phyloP scores from a whole-genome alignment of 1,140 invertebrate species.

The Tetragnatha versicolor region DNA sequence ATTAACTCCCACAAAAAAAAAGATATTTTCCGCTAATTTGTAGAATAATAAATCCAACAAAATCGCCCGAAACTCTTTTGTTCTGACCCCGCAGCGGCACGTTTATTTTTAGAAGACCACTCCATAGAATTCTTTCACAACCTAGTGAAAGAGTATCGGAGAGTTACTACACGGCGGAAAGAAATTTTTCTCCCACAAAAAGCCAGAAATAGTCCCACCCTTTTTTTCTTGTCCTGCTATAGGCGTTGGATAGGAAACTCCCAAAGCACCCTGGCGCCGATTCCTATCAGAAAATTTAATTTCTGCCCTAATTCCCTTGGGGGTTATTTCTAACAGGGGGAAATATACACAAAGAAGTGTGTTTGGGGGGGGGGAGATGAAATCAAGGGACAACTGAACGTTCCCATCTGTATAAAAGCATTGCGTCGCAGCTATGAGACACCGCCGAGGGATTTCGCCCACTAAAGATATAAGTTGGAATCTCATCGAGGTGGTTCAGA shows the following conservation, averaged over 20 bases:
- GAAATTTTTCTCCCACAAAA: slow-evolving; percentile 4
- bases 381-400: slow-evolving; percentile 38
- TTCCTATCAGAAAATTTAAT: slow-evolving; percentile 55
- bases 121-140: slow-evolving; percentile 8
- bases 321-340: slow-evolving; percentile 46
- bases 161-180: not conserved
- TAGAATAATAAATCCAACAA: no score
- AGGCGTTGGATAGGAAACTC: slow-evolving; percentile 3
- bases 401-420: slow-evolving; percentile 33
- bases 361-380: not conserved
- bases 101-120: slow-evolving; percentile 13
- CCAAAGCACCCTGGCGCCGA: slow-evolving; percentile 33
- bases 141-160: not conserved
- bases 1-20: no score
- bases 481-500: slow-evolving; percentile 7
- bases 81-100: not conserved
- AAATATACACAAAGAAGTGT: slow-evolving; percentile 37
- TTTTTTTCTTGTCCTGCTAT: slow-evolving; percentile 6
- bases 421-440: not conserved
- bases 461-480: slow-evolving; percentile 47
- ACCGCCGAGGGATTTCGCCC: slow-evolving; percentile 12
- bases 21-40: no score
- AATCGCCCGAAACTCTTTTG: no score
- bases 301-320: slow-evolving; percentile 31
- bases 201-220: slow-evolving; percentile 32